Evolutionary conservation across 2,888 invertebrate species (phyloP), one percentile per base, ranked within the genome.

Genomic region (Bellardia bayeri): DNA sequence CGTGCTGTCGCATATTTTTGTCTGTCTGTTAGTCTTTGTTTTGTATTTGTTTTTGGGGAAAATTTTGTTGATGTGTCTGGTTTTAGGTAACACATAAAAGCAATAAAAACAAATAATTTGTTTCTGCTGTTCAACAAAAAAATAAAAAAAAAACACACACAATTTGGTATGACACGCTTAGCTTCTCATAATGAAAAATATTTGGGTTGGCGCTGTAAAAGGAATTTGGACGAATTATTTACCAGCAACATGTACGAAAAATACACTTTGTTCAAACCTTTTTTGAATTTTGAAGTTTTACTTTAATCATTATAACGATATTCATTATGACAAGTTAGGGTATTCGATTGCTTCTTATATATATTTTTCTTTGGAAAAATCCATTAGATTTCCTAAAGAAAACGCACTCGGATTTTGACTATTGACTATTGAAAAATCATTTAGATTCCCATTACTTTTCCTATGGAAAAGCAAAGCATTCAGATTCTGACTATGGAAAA

Each of bases 71-170:
- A 23, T 40, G 37, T 64, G 51, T 66, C 0, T 42, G 68, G 42
- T 42, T 78, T 42, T 16, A 61, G 45, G 37, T 49, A 6, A 61
- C 76, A 78, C 72, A 86, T 76, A 61, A 86, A 76, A 78, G 72
- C 82, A 82, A 82, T 82, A 82, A 82, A 82, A 86, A 61, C 66
- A 61, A 71, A 72, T 76, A 72, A 82, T 86, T 74, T 72, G 56
- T 64, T 49, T 76, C 64, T 64, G 37, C 11, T 66, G 54, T 76
- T 58, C 37, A 54, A 14, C 4, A 11, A 54, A 37, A 74, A 30
- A 56, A 42, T 14, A 45, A 80, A 78, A 74, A 9, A 56, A 42
- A n/a, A 68, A 68, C 2, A 16, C n/a, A 23, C n/a, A 71, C 14
- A 11, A 82, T 61, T 58, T 61, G 7, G 37, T 11, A 33, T 40